These are phyloP conservation scores for Phoenicopterus ruber DNA, from an alignment of 2,113 vertebrate species.

Conservation along the genomic window DNA sequence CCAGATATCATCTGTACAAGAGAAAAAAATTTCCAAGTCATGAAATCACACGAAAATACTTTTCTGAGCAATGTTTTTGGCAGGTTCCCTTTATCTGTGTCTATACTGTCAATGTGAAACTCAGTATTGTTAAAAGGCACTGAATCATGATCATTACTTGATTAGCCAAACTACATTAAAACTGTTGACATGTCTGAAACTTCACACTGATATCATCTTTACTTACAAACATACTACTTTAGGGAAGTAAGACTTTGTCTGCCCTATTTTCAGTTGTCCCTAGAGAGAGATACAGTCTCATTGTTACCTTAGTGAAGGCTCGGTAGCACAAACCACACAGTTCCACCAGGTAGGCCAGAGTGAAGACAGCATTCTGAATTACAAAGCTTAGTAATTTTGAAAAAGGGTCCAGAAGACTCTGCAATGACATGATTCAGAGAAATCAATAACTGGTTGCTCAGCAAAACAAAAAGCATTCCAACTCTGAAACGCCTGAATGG, in stretches of 20 bases:
- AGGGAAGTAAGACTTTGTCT: neutral
- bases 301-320: conserved; percentile 95
- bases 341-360: conserved; percentile 93
- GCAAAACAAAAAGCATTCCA: conserved; percentile 21
- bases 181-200: neutral
- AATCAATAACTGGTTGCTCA: conserved; percentile 19
- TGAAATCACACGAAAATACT: neutral
- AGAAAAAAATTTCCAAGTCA: neutral
- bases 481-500: neutral
- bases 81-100: neutral
- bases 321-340: conserved; percentile 95
- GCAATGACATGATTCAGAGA: conserved; percentile 38
- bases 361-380: conserved; percentile 95
- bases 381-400: conserved; percentile 97
- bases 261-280: neutral
- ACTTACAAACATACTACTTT: neutral
- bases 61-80: neutral
- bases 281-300: neutral
- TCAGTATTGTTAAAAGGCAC: neutral
- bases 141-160: neutral
- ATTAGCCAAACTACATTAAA: neutral
- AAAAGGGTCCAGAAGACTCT: conserved; percentile 97
- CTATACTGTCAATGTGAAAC: neutral
- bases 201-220: conserved; percentile 6
- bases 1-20: neutral